A percentile compares a stretch with the other conserved stretches of the same genome.
These are phyloP conservation scores for Hippocampus comes DNA, from an alignment of 2,113 vertebrate species.

Conservation along the genomic window DNA sequence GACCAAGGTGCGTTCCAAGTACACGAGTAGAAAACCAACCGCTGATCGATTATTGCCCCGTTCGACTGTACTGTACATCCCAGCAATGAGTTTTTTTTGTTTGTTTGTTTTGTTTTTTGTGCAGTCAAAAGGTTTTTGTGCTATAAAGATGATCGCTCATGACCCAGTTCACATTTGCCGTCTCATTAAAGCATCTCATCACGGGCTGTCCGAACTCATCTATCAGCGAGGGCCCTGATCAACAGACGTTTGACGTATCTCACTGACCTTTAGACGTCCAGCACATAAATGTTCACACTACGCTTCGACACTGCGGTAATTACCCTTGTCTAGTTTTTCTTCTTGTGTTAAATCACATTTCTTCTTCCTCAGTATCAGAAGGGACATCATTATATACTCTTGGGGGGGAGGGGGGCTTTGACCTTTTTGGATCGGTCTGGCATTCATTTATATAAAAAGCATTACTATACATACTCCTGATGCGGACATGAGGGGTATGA, in stretches of 20 bases:
- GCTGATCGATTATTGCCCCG: constrained; percentile 68
- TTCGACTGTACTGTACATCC: constrained; percentile 73
- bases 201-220: constrained; percentile 49
- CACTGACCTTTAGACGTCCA: constrained; percentile 45
- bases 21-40: constrained; percentile 68
- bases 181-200: constrained; percentile 50
- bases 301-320: constrained; percentile 13
- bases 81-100: constrained; percentile 68
- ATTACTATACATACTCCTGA: constrained; percentile 51
- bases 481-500: constrained; percentile 45
- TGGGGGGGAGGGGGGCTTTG: constrained; percentile 3
- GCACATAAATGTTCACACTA: constrained; percentile 31
- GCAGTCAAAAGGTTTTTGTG: constrained; percentile 67
- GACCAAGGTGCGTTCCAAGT: constrained; percentile 22
- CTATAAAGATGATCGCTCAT: constrained; percentile 41
- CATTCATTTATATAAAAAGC: constrained; percentile 41
- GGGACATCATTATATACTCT: constrained; percentile 28
- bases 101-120: constrained; percentile 53
- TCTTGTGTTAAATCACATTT: constrained; percentile 21
- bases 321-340: constrained; percentile 29
- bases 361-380: constrained; percentile 35
- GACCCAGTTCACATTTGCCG: constrained; percentile 60
- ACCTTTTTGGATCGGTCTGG: constrained; percentile 45
- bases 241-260: constrained; percentile 27
- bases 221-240: constrained; percentile 21